These are phyloP conservation scores for Cossypha dichroa DNA, from an alignment of 2,797 vertebrate genomes.

Conservation along the genomic window DNA sequence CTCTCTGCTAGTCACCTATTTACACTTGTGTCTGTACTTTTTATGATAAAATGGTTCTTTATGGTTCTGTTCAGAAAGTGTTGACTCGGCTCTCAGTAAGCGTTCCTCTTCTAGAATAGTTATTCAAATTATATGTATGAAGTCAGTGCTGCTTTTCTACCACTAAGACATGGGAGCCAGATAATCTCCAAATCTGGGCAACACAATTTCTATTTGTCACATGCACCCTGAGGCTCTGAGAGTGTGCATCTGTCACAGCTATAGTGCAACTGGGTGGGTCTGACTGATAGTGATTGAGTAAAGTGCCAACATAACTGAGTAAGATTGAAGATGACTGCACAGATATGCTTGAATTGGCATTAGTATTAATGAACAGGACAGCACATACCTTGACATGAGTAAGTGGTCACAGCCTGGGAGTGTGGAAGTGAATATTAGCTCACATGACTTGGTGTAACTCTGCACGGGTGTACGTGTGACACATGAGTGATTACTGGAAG, in stretches of 20 bases:
- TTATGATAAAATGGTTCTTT: not conserved
- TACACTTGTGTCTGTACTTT: not conserved
- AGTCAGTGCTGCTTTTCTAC: not conserved
- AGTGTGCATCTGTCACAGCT: not conserved
- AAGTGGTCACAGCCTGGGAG: constrained; percentile 43
- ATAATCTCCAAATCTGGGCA: not conserved
- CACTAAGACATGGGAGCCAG: not conserved
- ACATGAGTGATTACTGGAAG: constrained; percentile 56
- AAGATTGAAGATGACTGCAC: constrained; percentile 61
- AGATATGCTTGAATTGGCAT: constrained; percentile 45
- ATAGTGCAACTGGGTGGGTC: constrained; percentile 42
- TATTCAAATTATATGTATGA: not conserved
- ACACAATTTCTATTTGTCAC: not conserved
- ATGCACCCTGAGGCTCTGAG: not conserved
- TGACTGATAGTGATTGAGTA: constrained; percentile 58
- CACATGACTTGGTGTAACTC: constrained; percentile 8
- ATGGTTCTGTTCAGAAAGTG: not conserved
- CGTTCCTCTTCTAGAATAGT: not conserved
- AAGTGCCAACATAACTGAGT: constrained; percentile 48
- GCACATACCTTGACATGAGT: constrained; percentile 51
- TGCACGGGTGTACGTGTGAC: not conserved
- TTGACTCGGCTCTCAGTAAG: not conserved
- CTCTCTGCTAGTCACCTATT: not conserved
- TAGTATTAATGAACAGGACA: constrained; percentile 62
- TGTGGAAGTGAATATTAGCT: constrained; percentile 38